Conservation (phyloP, 92 coral and sea anemone species). For the Parazoanthus swiftii region DNA sequence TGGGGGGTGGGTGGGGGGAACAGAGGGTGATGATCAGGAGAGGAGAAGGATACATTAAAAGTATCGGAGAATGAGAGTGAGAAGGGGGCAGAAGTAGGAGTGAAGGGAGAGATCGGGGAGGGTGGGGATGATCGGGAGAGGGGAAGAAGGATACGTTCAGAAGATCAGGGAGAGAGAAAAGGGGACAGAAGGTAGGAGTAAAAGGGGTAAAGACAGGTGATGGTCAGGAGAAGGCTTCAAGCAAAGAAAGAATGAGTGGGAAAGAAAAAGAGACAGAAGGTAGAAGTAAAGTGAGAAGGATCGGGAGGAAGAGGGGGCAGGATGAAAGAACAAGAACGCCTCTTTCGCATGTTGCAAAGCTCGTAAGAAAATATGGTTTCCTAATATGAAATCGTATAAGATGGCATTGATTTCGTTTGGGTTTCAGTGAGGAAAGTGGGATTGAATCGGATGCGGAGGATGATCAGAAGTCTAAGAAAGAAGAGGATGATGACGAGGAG, state of each 20-base stretch:
- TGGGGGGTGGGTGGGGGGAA: too few species aligned
- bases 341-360: too few species aligned
- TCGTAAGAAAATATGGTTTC: neutral
- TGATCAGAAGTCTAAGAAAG: constrained; percentile 31
- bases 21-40: too few species aligned
- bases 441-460: constrained; percentile 48
- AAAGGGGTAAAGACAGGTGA: neutral
- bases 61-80: too few species aligned
- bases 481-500: constrained; percentile 83
- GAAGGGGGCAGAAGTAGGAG: neutral
- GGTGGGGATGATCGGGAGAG: neutral
- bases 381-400: neutral
- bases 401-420: neutral
- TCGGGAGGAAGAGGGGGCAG: too few species aligned
- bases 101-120: neutral
- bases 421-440: constrained; percentile 56
- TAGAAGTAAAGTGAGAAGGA: too few species aligned
- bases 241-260: neutral
- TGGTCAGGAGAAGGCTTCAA: too few species aligned
- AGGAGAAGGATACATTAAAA: too few species aligned
- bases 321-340: neutral
- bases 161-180: neutral
- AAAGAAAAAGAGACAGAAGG: too few species aligned
- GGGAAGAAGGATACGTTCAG: too few species aligned
- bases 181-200: neutral